Evolutionary conservation across 2,888 invertebrate species (phyloP), one percentile per base, ranked within the genome.

Genomic region (Boloria euphrosyne): DNA sequence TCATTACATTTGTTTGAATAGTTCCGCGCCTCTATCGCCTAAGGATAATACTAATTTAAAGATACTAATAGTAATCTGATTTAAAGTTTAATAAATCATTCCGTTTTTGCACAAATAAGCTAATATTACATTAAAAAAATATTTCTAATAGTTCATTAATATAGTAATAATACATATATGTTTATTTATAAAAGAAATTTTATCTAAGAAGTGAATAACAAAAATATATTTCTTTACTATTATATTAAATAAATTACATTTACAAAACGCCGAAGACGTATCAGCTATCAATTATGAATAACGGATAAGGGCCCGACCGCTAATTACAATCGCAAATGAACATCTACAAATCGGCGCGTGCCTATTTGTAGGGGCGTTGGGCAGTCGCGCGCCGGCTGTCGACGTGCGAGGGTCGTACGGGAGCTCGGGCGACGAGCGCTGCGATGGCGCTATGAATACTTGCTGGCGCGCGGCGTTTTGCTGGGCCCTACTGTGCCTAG

Each of bases 391-490:
- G 89, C 87, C 87, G 86, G 80, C 85, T 85, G 87, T 85, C 83
- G 85, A 79, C 84, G 80, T 77, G 87, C 75, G 76, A 80, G 79
- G 82, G 80, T 78, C 80, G 75, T 74, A 76, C 74, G 73, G 76
- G 80, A 77, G 80, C 74, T 77, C 75, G 78, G 68, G 70, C 71
- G 72, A 49, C 69, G 71, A 71, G 78, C 80, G 86, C 83, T 80
- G 84, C 89, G 86, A 91, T 90, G 91, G 91, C 87, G 91, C 90
- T 89, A 91, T 90, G 91, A 90, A 80, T 85, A 81, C 86, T 78
- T 80, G 87, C 81, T 87, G 86, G 86, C 87, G 89, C 88, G 90
- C 89, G 88, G 89, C 89, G 86, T 82, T 85, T 80, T 87, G 86
- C 86, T 87, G 87, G 89, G 87, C 87, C 81, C 83, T 89, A 83